Percentiles rank a stretch among this genome's conserved stretches.
phyloP scores from a whole-genome alignment of 2,797 vertebrate genomes.

The Sebastes trivittatus region DNA sequence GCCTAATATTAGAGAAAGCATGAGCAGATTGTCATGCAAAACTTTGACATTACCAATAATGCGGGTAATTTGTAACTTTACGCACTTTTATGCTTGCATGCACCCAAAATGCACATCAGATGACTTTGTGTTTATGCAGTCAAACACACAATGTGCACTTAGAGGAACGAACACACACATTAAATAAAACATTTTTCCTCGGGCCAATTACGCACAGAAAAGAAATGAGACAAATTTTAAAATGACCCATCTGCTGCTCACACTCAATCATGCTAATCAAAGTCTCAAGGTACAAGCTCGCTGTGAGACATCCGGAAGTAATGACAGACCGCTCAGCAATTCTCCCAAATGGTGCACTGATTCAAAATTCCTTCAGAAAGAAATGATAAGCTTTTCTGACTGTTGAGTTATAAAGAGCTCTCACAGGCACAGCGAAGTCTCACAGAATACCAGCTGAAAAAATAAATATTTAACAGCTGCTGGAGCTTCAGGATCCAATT shows the following conservation, averaged over 20 bases:
- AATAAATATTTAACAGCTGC: constrained; percentile 22
- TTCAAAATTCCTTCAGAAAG: not conserved
- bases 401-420: constrained; percentile 7
- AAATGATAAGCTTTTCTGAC: constrained; percentile 2
- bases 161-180: not conserved
- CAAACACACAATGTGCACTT: not conserved
- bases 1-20: not conserved
- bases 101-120: not conserved
- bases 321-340: not conserved
- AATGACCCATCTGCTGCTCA: constrained; percentile 15
- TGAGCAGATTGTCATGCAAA: not conserved
- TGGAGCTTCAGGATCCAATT: constrained; percentile 46
- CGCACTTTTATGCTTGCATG: not conserved
- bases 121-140: not conserved
- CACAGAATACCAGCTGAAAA: not conserved
- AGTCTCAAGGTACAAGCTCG: not conserved
- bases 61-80: not conserved
- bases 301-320: not conserved
- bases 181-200: not conserved
- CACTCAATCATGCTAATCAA: not conserved
- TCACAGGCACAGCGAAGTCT: constrained; percentile 1
- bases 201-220: not conserved
- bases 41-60: not conserved
- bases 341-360: not conserved
- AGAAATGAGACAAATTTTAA: not conserved